Evolutionary conservation across 2,888 invertebrate genomes (phyloP).

Genomic region (Sminthurides aquaticus): DNA sequence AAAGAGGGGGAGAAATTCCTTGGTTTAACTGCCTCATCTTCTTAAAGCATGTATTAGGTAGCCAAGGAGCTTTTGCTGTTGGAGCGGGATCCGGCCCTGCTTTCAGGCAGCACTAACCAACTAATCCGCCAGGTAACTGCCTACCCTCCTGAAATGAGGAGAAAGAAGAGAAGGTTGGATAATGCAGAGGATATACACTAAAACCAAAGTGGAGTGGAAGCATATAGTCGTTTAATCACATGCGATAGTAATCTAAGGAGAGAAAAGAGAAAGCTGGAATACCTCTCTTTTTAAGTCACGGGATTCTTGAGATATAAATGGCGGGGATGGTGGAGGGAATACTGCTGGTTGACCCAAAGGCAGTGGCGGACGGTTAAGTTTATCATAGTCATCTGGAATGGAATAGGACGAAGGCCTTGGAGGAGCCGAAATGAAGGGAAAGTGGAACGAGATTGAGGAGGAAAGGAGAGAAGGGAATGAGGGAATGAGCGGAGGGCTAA

Average conservation of each 20-base stretch:
- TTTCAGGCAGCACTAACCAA: not conserved
- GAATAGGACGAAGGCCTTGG: slow-evolving; percentile 7
- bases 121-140: not conserved
- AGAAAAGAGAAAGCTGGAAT: too few relatives aligned
- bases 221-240: not conserved
- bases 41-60: not conserved
- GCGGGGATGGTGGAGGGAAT: too few relatives aligned
- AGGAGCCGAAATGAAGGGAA: not conserved
- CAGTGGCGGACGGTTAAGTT: not conserved
- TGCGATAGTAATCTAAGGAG: not conserved
- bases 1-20: not conserved
- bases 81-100: not conserved
- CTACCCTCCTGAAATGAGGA: too few relatives aligned
- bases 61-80: not conserved
- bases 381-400: slow-evolving; percentile 1
- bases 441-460: too few relatives aligned
- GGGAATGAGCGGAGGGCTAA: too few relatives aligned
- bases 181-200: not conserved
- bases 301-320: too few relatives aligned
- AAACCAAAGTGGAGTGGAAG: too few relatives aligned
- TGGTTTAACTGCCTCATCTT: not conserved
- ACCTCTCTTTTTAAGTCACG: too few relatives aligned
- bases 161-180: not conserved
- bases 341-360: too few relatives aligned
- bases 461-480: too few relatives aligned